Conservation (phyloP, 2,797 vertebrate genomes). For the Cheirogaleus major region DNA sequence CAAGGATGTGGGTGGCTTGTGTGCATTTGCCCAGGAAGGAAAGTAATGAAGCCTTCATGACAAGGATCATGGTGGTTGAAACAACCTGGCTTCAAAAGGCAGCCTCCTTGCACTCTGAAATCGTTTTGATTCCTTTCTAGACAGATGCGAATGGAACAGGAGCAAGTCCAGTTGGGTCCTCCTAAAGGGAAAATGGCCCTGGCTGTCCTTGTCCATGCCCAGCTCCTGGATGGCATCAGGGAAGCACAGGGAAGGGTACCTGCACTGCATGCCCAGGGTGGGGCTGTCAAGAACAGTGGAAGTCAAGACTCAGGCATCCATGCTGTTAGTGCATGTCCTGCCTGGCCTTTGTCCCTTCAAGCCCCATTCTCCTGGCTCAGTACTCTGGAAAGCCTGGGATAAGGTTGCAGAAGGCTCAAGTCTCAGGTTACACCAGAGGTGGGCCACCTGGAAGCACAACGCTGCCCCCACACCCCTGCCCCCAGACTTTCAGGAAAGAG, state of each 20-base stretch:
- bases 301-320: rapidly evolving
- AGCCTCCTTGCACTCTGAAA: not conserved
- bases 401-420: not conserved
- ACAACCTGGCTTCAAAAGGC: not conserved
- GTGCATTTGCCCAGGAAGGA: not conserved
- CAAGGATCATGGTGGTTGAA: not conserved
- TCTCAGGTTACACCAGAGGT: not conserved
- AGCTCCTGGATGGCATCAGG: not conserved
- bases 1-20: not conserved
- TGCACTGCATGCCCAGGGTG: no score
- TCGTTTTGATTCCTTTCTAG: not conserved
- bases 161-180: not conserved
- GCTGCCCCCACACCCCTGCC: rapidly evolving
- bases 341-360: not conserved
- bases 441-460: not conserved
- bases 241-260: not conserved
- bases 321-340: not conserved
- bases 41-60: not conserved
- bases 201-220: not conserved
- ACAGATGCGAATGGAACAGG: not conserved
- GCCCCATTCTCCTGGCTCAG: not conserved
- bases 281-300: not conserved
- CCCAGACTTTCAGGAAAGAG: not conserved
- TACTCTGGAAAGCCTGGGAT: not conserved
- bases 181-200: not conserved